Evolutionary conservation across 2,113 vertebrate genomes (phyloP).

Genomic region (Microcebus tavaratra): DNA sequence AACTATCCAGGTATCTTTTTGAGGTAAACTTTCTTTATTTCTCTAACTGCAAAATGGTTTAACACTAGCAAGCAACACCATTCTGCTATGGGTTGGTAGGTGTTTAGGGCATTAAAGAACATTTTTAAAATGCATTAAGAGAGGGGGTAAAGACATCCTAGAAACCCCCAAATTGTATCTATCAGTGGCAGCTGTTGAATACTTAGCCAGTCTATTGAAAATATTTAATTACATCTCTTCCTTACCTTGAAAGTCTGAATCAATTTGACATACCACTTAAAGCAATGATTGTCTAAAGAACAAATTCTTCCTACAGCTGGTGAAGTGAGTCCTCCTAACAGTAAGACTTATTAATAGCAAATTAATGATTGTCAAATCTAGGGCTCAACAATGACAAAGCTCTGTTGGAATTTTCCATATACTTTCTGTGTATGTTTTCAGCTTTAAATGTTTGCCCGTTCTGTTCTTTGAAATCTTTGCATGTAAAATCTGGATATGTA

Average conservation of each 20-base stretch:
- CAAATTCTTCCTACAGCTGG: not conserved
- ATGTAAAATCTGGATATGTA: not conserved
- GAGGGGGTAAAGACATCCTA: not conserved
- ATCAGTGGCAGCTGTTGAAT: slow-evolving; percentile 28
- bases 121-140: slow-evolving; percentile 29
- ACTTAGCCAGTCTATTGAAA: slow-evolving; percentile 63
- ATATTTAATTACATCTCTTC: slow-evolving; percentile 66
- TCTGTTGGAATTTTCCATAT: slow-evolving; percentile 36
- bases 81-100: not conserved
- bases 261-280: slow-evolving; percentile 57
- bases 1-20: not conserved
- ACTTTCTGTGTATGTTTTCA: slow-evolving; percentile 33
- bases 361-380: slow-evolving; percentile 64
- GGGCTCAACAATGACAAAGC: slow-evolving; percentile 49
- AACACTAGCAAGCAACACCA: not conserved
- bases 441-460: slow-evolving; percentile 23
- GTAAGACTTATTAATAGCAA: slow-evolving; percentile 61
- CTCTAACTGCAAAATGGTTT: slow-evolving; percentile 6
- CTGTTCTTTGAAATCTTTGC: slow-evolving; percentile 44
- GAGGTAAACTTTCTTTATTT: not conserved
- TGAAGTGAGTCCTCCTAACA: slow-evolving; percentile 38
- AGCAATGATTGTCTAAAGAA: slow-evolving; percentile 46
- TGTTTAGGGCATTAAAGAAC: not conserved
- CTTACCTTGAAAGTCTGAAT: slow-evolving; percentile 60
- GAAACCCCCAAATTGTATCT: slow-evolving; percentile 49